Percentiles rank a stretch among this genome's conserved stretches.
Evolutionary conservation across 1,140 invertebrate genomes (phyloP).

Genomic region (Pollicipes pollicipes): DNA sequence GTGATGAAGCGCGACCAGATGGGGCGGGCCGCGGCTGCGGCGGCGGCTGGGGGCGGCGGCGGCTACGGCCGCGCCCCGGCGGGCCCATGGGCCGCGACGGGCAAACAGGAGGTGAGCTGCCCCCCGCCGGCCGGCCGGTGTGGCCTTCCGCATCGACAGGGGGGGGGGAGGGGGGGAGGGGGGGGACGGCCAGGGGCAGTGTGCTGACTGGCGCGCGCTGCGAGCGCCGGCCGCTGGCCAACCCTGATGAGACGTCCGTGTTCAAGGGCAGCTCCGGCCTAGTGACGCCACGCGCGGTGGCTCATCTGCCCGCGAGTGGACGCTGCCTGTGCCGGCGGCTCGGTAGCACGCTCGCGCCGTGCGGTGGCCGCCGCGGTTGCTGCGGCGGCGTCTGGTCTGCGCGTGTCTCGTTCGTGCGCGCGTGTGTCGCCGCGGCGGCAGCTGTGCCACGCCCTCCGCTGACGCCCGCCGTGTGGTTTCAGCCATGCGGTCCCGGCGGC

Average conservation of each 20-base stretch:
- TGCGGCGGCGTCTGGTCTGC: no score
- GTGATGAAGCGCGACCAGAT: conserved; percentile 18
- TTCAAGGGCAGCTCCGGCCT: not conserved
- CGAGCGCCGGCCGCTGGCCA: conserved; percentile 30
- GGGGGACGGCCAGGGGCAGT: conserved; percentile 79
- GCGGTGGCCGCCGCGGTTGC: no score
- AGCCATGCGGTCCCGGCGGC: no score
- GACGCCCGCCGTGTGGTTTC: no score
- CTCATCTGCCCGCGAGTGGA: not conserved
- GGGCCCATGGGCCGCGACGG: conserved; percentile 13
- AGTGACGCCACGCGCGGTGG: not conserved
- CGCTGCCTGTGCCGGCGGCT: no score
- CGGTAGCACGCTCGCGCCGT: no score
- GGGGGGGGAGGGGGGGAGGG: no score
- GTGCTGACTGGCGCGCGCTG: conserved; percentile 75
- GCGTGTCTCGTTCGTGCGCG: no score
- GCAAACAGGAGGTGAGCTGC: conserved; percentile 47
- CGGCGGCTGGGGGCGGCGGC: conserved; percentile 25
- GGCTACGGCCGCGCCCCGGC: conserved; percentile 17
- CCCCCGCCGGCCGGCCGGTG: conserved; percentile 81
- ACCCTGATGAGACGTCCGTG: no score
- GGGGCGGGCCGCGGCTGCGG: conserved; percentile 32
- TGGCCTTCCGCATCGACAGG: conserved; percentile 87
- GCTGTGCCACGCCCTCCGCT: no score
- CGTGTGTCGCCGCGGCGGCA: no score